Base-by-base conservation (phyloP, 1,140 invertebrate genomes). In the Cherax destructor region DNA sequence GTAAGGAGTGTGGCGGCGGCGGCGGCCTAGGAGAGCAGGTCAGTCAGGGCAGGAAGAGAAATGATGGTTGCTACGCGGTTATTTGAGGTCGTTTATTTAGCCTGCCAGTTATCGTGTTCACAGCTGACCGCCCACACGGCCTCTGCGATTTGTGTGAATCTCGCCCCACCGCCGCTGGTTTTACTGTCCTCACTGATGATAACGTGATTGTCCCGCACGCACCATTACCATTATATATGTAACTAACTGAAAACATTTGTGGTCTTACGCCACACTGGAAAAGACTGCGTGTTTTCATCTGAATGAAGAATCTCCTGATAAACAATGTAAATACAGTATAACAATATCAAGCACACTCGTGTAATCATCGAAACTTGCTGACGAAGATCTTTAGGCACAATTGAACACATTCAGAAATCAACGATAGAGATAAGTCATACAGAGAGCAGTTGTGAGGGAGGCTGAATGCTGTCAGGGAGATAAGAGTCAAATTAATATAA, bases 61-160 rank as follows among this genome's bases (percentile, higher is more conserved):
- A 74, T 74, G 61, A 69, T 16, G 69, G 61, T 65, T 11, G 21
- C n/a, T 74, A 74, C 69, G 69, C n/a, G 69, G 69, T 30, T 21
- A 49, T 61, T 61, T 78, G 74, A 69, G 85, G 85, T 87, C 85
- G 85, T 87, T 87, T 87, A 79, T 87, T 87, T 78, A 78, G 65
- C 50, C n/a, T 24, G 49, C 85, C 74, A 87, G 85, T 87, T 87
- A 87, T 87, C 85, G 50, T 49, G 50, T 87, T 87, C 85, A 87
- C 85, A 87, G 85, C 74, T 87, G 85, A 87, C 85, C 85, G 85
- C 85, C 74, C 85, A 52, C 85, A 49, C n/a, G 47, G 74, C 84
- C 21, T 21, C 7, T 3, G 69, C 84, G 72, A 86, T 86, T 81
- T 81, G 72, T 86, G 84, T 59, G 69, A 30, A 74, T 69, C 81